Conservation (phyloP, 2,888 invertebrate species). For the Drosophila niveifrons region DNA sequence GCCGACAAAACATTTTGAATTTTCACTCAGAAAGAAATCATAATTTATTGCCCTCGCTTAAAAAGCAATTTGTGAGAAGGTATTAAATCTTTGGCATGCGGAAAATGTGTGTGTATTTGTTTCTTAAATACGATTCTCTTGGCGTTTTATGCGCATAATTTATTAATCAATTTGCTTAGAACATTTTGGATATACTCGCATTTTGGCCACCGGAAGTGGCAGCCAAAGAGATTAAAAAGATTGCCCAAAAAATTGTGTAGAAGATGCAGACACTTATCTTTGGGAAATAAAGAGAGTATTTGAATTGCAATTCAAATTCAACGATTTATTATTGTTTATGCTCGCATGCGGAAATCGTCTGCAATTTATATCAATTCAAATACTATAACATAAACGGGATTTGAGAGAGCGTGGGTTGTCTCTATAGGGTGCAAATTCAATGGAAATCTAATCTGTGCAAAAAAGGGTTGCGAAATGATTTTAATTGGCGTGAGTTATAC, state of each 20-base stretch:
- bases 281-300: neutral
- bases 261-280: neutral
- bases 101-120: neutral
- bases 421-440: too few species aligned
- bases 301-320: neutral
- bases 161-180: constrained; percentile 16
- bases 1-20: neutral
- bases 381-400: constrained; percentile 18
- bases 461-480: neutral
- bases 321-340: constrained; percentile 32
- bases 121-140: neutral
- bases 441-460: too few species aligned
- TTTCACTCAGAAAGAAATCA: neutral
- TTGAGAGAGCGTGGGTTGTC: too few species aligned
- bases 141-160: constrained; percentile 13
- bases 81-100: neutral
- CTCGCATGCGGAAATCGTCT: constrained; percentile 18
- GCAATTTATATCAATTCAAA: constrained; percentile 47
- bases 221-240: constrained; percentile 15
- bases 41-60: neutral
- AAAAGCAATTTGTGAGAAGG: neutral
- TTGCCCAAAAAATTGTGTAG: neutral
- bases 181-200: neutral
- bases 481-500: neutral
- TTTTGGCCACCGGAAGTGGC: constrained; percentile 28